phyloP scores from a whole-genome alignment of 2,888 invertebrate species.

The Chironomus tentans region DNA sequence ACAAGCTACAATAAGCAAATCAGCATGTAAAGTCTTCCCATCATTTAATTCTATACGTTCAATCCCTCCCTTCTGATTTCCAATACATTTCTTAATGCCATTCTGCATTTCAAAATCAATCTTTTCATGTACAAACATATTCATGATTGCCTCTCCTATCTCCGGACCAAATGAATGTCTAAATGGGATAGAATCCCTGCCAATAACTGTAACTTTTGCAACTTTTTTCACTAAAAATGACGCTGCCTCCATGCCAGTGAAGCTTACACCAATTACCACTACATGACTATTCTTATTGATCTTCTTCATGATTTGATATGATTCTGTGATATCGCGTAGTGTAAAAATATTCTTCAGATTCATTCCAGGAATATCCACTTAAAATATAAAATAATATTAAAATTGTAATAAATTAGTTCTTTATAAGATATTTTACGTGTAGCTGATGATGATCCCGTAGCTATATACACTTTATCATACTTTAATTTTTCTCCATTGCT shows the following conservation, averaged over 20 bases:
- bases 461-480: slow-evolving; percentile 70
- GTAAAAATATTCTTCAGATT: slow-evolving; percentile 64
- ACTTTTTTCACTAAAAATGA: slow-evolving; percentile 65
- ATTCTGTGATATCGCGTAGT: slow-evolving; percentile 66
- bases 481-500: slow-evolving; percentile 57
- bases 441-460: slow-evolving; percentile 71
- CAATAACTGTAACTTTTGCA: slow-evolving; percentile 70
- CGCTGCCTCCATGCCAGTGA: slow-evolving; percentile 89
- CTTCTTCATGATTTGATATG: slow-evolving; percentile 51
- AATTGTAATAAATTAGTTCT: background rate
- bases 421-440: slow-evolving; percentile 32
- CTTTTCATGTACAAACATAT: slow-evolving; percentile 66
- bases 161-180: slow-evolving; percentile 63
- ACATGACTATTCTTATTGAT: slow-evolving; percentile 61
- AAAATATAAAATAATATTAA: background rate
- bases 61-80: slow-evolving; percentile 51
- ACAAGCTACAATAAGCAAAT: slow-evolving; percentile 75
- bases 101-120: slow-evolving; percentile 62
- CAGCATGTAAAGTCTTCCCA: slow-evolving; percentile 62
- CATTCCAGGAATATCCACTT: slow-evolving; percentile 50
- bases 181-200: slow-evolving; percentile 66
- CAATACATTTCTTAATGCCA: slow-evolving; percentile 55
- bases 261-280: slow-evolving; percentile 82
- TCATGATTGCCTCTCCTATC: slow-evolving; percentile 65
- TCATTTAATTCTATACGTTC: slow-evolving; percentile 59